A percentile compares a stretch with the other conserved stretches of the same genome.
phyloP scores from a whole-genome alignment of 2,797 vertebrate genomes.

The Gymnoscopelus microlampas region DNA sequence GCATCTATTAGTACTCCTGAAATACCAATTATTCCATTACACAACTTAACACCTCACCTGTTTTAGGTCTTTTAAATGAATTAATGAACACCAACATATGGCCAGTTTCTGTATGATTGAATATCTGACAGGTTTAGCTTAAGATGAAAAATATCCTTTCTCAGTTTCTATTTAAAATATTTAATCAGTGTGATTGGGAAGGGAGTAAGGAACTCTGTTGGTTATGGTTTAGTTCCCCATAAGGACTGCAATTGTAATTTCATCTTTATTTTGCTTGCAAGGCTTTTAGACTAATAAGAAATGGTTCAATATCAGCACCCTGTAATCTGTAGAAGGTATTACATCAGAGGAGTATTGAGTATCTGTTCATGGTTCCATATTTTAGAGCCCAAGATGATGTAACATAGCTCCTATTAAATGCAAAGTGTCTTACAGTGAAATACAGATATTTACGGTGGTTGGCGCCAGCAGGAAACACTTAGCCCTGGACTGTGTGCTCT shows the following conservation, averaged over 20 bases:
- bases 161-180: neutral
- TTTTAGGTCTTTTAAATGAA: neutral
- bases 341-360: constrained; percentile 7
- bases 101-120: neutral
- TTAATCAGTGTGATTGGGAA: constrained; percentile 23
- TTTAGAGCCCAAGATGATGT: no score
- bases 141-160: neutral
- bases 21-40: neutral
- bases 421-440: no score
- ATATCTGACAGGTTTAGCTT: neutral
- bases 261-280: neutral
- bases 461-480: no score
- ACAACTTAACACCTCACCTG: neutral
- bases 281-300: constrained; percentile 32
- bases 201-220: neutral
- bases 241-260: constrained; percentile 4
- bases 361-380: neutral
- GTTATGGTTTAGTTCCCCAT: neutral
- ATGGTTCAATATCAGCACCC: constrained; percentile 15
- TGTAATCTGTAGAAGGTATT: constrained; percentile 11
- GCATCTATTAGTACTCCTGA: neutral
- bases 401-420: no score
- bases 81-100: neutral
- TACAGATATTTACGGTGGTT: no score
- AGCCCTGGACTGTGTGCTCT: no score